Evolutionary conservation across 2,797 vertebrate species (phyloP).

Genomic region (Danio albolineatus): DNA sequence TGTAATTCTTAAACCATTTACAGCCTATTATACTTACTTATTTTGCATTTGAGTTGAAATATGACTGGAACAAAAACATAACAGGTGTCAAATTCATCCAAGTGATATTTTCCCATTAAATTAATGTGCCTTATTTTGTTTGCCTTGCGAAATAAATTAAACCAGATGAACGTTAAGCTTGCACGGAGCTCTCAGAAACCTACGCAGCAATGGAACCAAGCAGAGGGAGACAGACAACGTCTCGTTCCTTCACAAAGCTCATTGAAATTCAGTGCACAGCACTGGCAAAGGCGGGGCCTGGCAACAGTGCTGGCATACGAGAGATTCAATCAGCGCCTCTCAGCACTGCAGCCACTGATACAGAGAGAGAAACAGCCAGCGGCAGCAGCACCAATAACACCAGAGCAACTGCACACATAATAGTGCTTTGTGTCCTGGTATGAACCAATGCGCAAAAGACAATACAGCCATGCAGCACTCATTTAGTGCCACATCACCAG

Average conservation of each 20-base stretch:
- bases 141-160: background rate
- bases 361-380: slow-evolving; percentile 38
- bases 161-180: background rate
- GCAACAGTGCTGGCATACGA: slow-evolving; percentile 56
- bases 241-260: slow-evolving; percentile 59
- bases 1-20: background rate
- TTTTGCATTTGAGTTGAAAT: background rate
- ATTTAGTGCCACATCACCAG: background rate
- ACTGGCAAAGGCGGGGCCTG: slow-evolving; percentile 70
- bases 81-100: background rate
- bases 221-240: slow-evolving; percentile 18
- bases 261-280: slow-evolving; percentile 83
- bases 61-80: background rate
- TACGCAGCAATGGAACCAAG: slow-evolving; percentile 37
- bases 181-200: slow-evolving; percentile 14
- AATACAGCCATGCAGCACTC: slow-evolving; percentile 18
- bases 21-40: background rate
- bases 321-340: slow-evolving; percentile 49
- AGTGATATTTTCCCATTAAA: background rate
- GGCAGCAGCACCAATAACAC: background rate
- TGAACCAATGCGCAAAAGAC: slow-evolving; percentile 10
- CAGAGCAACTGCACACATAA: slow-evolving; percentile 26
- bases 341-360: slow-evolving; percentile 58
- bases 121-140: background rate
- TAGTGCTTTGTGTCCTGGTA: slow-evolving; percentile 23